Base-by-base conservation (phyloP, 2,888 invertebrate genomes). In the Lypha dubia region DNA sequence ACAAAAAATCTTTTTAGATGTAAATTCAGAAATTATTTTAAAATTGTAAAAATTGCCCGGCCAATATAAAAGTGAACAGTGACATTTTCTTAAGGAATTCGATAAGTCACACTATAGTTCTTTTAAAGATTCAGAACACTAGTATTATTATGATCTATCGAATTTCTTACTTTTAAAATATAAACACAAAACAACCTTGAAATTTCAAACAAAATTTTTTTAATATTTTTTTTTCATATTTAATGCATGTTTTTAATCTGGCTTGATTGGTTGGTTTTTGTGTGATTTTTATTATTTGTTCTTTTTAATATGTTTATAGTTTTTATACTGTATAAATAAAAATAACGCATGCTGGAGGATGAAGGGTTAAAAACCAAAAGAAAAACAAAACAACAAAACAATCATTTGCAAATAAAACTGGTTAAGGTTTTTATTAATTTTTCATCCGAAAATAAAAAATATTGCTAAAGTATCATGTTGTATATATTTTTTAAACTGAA, bases 351-450 rank as follows among this genome's bases (percentile, higher is more conserved):
- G 84, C 65, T 76, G 70, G 35, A 73, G 65, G 58, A 73, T 38
- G 58, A 65, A 46, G 56, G 71, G 53, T 38, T 63, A 38, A 71
- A 24, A 67, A 35, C 24, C 46, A 32, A 22, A 11, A 58, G 58
- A 49, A 46, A 75, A 65, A 41, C 9, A 11, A 70, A 62, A 41
- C 28, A 32, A 15, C 32, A 62, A 44, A 8, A 41, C n/a, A 68
- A 53, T 35, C 60, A 58, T 67, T 56, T 76, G 51, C 63, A n/a
- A 60, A n/a, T 46, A 60, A 71, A 62, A 28, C 68, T 76, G 84
- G 84, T 80, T 76, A 79, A 67, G 79, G 79, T 84, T 84, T 67
- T 83, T 63, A 51, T 63, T 65, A 20, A 22, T 46, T 60, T n/a
- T 70, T 81, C 24, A 15, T 44, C 9, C 38, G 11, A 51, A n/a